phyloP scores from a whole-genome alignment of 2,113 vertebrate species.

The Elanoides forficatus region DNA sequence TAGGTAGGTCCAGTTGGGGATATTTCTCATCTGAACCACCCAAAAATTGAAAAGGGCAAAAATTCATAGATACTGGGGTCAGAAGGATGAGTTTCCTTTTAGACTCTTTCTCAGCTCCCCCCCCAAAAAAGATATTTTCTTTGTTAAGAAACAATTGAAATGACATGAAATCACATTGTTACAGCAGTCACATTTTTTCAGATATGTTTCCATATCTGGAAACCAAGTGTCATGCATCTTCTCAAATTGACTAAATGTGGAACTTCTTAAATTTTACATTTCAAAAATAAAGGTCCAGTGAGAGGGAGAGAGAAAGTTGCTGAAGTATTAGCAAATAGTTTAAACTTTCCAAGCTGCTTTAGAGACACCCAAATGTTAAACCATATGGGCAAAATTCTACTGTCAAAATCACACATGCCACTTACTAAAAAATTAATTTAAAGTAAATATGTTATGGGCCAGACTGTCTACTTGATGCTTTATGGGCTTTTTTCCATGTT shows the following conservation, averaged over 20 bases:
- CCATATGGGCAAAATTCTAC: neutral
- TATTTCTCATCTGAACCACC: neutral
- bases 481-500: neutral
- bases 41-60: neutral
- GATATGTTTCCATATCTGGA: neutral
- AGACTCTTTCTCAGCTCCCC: fast-evolving
- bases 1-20: neutral
- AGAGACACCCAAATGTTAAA: neutral
- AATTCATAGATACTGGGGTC: neutral
- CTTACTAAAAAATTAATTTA: slow-evolving; percentile 23
- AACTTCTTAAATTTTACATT: neutral
- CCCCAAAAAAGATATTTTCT: fast-evolving
- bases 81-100: neutral
- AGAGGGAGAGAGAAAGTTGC: neutral
- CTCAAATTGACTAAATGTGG: neutral
- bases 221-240: neutral
- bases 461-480: neutral
- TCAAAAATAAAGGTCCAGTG: neutral
- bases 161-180: neutral
- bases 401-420: slow-evolving; percentile 9
- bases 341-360: neutral
- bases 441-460: neutral
- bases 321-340: neutral
- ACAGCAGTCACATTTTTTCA: neutral
- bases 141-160: neutral